phyloP scores from a whole-genome alignment of 92 coral and sea anemone genomes.

The Siderastrea siderea region DNA sequence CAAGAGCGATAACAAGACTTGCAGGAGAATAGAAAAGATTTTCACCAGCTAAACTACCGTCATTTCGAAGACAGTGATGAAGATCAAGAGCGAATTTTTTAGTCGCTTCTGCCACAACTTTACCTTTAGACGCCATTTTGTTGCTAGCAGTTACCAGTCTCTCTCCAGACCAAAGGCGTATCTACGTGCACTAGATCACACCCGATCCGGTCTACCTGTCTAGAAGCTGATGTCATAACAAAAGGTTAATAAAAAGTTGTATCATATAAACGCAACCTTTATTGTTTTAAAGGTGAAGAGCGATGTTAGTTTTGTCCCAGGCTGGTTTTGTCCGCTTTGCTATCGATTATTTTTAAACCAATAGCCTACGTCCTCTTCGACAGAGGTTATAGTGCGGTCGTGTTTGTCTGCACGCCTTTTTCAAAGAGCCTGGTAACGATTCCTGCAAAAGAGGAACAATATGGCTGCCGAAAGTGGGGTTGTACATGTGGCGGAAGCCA shows the following conservation, averaged over 20 bases:
- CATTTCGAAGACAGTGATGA: slow-evolving; percentile 44
- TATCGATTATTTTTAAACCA: no score
- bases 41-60: slow-evolving; percentile 13
- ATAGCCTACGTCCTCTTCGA: no score
- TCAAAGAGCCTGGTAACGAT: slow-evolving; percentile 10
- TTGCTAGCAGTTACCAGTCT: slow-evolving; percentile 1
- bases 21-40: slow-evolving; percentile 92
- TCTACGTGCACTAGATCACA: background rate
- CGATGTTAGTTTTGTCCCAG: no score
- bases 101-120: slow-evolving; percentile 26
- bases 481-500: slow-evolving; percentile 21
- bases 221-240: no score
- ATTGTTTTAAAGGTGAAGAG: no score
- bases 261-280: no score
- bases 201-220: no score
- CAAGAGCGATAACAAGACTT: slow-evolving; percentile 82
- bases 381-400: no score
- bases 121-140: slow-evolving; percentile 9
- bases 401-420: background rate
- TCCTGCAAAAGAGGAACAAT: background rate
- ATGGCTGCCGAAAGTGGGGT: slow-evolving; percentile 6
- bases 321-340: no score
- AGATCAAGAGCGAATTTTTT: slow-evolving; percentile 76
- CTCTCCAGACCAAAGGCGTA: background rate
- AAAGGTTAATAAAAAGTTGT: no score